A percentile compares a stretch with the other conserved stretches of the same genome.
phyloP scores from a whole-genome alignment of 2,888 invertebrate species.

The Uloborus plumipes region DNA sequence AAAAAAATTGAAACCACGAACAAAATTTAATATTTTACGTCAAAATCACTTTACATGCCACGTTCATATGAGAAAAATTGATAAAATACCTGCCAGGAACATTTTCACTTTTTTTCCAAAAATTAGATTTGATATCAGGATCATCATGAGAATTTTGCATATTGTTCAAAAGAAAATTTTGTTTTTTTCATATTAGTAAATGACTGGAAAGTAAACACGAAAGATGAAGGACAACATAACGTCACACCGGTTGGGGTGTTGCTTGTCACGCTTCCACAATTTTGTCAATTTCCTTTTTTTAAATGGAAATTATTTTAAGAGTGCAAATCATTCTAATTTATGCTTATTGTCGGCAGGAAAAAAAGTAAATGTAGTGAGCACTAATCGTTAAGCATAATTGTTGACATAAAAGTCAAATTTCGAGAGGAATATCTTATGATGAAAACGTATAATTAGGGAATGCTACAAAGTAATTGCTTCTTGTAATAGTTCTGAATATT shows the following conservation, averaged over 20 bases:
- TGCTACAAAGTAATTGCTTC: too few species aligned
- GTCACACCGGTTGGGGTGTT: conserved; percentile 53
- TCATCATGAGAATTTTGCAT: conserved; percentile 62
- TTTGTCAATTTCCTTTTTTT: too few species aligned
- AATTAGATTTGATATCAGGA: conserved; percentile 47
- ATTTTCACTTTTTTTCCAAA: conserved; percentile 63
- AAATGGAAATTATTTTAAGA: too few species aligned
- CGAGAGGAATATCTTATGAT: too few species aligned
- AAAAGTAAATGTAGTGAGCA: too few species aligned
- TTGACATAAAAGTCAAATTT: too few species aligned
- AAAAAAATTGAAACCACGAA: too few species aligned
- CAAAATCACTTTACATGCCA: conserved; percentile 24
- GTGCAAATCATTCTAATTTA: too few species aligned
- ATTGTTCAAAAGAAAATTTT: conserved; percentile 37
- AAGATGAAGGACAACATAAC: conserved; percentile 37
- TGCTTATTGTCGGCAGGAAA: too few species aligned
- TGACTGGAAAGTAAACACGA: conserved; percentile 28
- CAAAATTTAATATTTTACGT: background rate
- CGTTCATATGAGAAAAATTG: conserved; percentile 20
- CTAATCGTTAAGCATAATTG: too few species aligned
- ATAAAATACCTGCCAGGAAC: conserved; percentile 61
- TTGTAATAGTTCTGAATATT: too few species aligned
- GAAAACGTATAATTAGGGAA: too few species aligned
- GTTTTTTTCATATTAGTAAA: conserved; percentile 50
- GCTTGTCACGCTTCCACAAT: background rate